Evolutionary conservation across 30 jellyfish, hydroid and myxozoan genomes (phyloP).

Genomic region (Chironex yamaguchii): DNA sequence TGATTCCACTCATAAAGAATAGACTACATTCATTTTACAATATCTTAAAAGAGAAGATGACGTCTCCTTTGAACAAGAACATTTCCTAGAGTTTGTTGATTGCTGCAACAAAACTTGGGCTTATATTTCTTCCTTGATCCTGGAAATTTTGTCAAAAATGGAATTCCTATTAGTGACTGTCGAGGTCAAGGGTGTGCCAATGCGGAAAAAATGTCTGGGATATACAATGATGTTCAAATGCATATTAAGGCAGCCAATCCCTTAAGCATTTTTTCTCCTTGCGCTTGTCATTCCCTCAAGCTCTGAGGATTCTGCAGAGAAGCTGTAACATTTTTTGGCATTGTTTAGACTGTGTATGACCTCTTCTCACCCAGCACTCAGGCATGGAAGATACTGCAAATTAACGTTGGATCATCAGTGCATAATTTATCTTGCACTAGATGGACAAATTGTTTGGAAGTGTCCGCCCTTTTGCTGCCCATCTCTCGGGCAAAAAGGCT

Average conservation of each 20-base stretch:
- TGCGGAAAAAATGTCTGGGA: not conserved
- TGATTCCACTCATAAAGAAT: too few relatives aligned
- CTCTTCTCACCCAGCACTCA: too few relatives aligned
- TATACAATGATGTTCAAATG: not conserved
- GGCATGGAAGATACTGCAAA: too few relatives aligned
- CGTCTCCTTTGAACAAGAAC: too few relatives aligned
- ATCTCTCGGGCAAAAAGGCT: conserved; percentile 25
- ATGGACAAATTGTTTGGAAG: conserved; percentile 68
- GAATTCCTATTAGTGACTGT: not conserved
- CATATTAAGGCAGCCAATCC: not conserved
- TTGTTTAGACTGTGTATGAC: not conserved
- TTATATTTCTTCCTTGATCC: not conserved
- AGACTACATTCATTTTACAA: too few relatives aligned
- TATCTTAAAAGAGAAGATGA: too few relatives aligned
- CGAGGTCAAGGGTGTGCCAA: not conserved
- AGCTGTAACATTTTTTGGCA: not conserved
- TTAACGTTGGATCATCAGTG: too few relatives aligned
- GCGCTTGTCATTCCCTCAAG: not conserved
- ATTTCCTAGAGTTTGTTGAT: too few relatives aligned
- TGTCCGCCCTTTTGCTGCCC: conserved; percentile 45
- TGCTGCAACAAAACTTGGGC: too few relatives aligned
- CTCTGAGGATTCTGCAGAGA: not conserved
- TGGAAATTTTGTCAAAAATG: not conserved
- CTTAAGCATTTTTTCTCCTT: not conserved
- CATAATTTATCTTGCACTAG: conserved; percentile 58